Evolutionary conservation across 2,797 vertebrate species (phyloP), one percentile per base, ranked within the genome.

Genomic region (Catharus ustulatus): DNA sequence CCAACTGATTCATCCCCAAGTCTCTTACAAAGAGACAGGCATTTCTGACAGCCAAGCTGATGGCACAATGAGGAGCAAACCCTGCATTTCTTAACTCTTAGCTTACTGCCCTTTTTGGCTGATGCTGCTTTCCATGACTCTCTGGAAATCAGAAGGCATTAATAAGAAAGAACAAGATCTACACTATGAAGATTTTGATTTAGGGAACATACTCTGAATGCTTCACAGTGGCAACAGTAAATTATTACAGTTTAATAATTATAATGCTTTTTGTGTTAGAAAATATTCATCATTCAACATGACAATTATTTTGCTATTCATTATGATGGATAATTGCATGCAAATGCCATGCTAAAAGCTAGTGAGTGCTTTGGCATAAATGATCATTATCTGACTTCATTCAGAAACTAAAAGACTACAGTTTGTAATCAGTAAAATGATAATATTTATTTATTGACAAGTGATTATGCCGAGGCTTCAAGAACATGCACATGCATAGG

Each of bases 161-260:
- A 58, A 29, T 7, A 74, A 71, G 59, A 64, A 84, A 67, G 13
- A 85, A 43, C 17, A 80, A 43, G 66, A 90, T 23, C 16, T 23
- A 52, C 32, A 55, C 66, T 24, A 43, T 8, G 69, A 81, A 69
- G 24, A 58, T 84, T 81, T 55, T 84, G 43, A 69, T 88, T 81
- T 52, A 75, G 66, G 55, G 23, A 88, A 81, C 62, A 59, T 36
- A 77, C 5, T 24, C 55, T 34, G 66, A 78, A 90, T 42, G 29
- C 57, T 85, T 71, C 59, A 52, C 1, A 72, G 69, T 59, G 51
- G 89, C 66, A 94, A 84, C 46, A 84, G 30, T 48, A 58, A 86
- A 91, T 90, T 86, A 86, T 81, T 84, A 94, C 57, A 81, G 62
- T 90, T 93, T 86, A 86, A 76, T 77, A 95, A 93, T 87, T 89